phyloP scores from a whole-genome alignment of 2,797 vertebrate genomes.

The Eulemur albifrons region DNA sequence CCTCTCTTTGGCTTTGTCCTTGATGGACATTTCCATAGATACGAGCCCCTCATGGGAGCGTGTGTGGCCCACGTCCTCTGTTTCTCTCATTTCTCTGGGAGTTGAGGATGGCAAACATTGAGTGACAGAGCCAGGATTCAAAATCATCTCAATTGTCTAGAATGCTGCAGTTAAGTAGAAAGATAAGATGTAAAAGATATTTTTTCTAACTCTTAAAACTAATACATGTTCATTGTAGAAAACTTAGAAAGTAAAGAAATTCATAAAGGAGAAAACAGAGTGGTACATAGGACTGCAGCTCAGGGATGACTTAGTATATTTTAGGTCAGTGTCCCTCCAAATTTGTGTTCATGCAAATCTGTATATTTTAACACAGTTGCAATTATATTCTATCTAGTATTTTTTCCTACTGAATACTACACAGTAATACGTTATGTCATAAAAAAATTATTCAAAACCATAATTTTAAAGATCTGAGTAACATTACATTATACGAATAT shows the following conservation, averaged over 20 bases:
- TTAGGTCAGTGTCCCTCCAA: not conserved
- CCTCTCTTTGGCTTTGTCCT: not conserved
- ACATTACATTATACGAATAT: not conserved
- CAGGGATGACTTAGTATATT: not conserved
- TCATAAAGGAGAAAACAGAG: not conserved
- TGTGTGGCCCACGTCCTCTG: not conserved
- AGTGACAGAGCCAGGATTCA: not conserved
- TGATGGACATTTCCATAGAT: not conserved
- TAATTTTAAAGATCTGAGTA: not conserved
- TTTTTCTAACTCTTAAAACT: slow-evolving; percentile 7
- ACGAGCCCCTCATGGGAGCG: not conserved
- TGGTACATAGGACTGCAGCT: not conserved
- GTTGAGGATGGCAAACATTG: not conserved
- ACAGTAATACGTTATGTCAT: not conserved
- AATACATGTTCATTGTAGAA: not conserved
- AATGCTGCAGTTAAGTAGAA: not conserved
- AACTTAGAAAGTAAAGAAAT: not conserved
- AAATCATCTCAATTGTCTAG: not conserved
- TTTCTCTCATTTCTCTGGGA: not conserved
- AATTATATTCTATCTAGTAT: not conserved
- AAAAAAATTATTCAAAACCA: not conserved
- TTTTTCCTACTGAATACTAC: not conserved
- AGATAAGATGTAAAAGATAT: not conserved
- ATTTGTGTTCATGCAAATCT: not conserved
- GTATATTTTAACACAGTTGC: not conserved